Percentiles rank a stretch among this genome's conserved stretches.
These are phyloP conservation scores for Amphipoea oculea DNA, from an alignment of 2,888 invertebrate genomes.

Conservation along the genomic window DNA sequence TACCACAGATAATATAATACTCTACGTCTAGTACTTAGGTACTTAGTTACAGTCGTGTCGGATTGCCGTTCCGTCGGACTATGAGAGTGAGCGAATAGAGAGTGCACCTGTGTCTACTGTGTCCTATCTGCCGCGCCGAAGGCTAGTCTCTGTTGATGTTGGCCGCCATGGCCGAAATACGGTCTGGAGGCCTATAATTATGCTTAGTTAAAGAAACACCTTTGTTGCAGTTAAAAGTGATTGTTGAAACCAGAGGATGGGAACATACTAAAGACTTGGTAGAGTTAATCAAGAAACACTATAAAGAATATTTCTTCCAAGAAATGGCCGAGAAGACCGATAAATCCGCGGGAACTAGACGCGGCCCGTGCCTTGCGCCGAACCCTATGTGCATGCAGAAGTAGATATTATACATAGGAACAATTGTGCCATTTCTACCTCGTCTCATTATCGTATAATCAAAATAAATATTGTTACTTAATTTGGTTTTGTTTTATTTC, in stretches of 20 bases:
- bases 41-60: not conserved
- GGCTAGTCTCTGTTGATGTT: not conserved
- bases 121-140: not conserved
- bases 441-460: not conserved
- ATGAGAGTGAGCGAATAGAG: not conserved
- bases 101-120: not conserved
- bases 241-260: constrained; percentile 96
- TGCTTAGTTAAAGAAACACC: not conserved
- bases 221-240: constrained; percentile 93
- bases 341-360: constrained; percentile 12
- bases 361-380: constrained; percentile 57
- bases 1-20: too few relatives aligned
- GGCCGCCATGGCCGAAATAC: not conserved
- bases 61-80: not conserved
- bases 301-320: constrained; percentile 89
- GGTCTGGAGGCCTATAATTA: not conserved
- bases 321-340: constrained; percentile 39
- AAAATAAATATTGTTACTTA: constrained; percentile 16
- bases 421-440: not conserved
- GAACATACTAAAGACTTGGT: constrained; percentile 92
- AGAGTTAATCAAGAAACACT: constrained; percentile 89
- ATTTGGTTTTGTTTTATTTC: constrained; percentile 29
- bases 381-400: constrained; percentile 57
- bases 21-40: not conserved
- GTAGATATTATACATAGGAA: not conserved